Conservation (phyloP, 2,888 invertebrate species). For the Dasypolia templi region DNA sequence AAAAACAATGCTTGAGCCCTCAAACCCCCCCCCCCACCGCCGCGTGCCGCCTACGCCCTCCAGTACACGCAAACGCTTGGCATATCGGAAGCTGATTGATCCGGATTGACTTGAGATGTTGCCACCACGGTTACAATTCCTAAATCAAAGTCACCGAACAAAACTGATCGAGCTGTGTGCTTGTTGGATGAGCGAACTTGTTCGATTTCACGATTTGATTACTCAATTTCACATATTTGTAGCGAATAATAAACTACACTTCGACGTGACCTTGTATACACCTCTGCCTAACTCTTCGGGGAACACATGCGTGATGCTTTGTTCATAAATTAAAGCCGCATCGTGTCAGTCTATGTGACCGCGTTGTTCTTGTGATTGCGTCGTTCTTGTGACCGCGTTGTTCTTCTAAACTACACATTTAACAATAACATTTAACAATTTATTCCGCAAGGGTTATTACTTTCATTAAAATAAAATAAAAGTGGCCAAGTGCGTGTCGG, state of each 20-base stretch:
- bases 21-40: neutral
- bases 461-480: neutral
- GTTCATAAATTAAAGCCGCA: neutral
- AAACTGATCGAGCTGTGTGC: neutral
- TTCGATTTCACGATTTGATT: neutral
- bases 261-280: conserved; percentile 4
- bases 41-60: neutral
- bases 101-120: conserved; percentile 2
- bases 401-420: neutral
- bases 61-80: conserved; percentile 4
- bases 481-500: no score
- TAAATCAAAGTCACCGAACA: neutral
- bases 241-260: neutral
- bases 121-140: neutral
- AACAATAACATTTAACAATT: no score
- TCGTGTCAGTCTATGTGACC: neutral
- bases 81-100: conserved; percentile 14
- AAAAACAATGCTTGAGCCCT: conserved; percentile 67
- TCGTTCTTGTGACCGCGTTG: no score
- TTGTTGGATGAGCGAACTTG: neutral
- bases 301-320: no score
- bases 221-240: neutral
- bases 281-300: neutral
- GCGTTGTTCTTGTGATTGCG: neutral
- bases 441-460: neutral